Base-by-base conservation (phyloP, 2,888 invertebrate genomes). In the Cheilosia urbana region DNA sequence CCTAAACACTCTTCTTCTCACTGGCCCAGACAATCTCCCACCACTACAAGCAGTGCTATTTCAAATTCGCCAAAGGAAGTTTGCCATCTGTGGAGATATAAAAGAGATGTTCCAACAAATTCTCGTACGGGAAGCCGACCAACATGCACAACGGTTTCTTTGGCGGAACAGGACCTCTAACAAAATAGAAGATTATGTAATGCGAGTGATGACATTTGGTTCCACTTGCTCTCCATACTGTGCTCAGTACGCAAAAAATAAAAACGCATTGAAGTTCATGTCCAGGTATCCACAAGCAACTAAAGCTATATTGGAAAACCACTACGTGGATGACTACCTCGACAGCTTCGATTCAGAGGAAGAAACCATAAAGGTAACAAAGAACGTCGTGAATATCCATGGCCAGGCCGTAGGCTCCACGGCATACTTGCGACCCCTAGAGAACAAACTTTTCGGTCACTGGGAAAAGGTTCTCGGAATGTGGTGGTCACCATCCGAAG, bases 11-110 rank as follows among this genome's bases (percentile, higher is more conserved):
- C 66, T 87, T n/a, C 75, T 92, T 7, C 47, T 90, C 7, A 85
- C 87, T 13, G 91, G 91, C 1, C 90, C 92, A 0, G 91, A 91
- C 55, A 49, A 85, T 1, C 51, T 87, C 1, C 78, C 40, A 5
- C 34, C 71, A 27, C 55, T 71, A 0, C 15, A 47, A 4, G 19
- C 42, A 2, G 49, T 78, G 13, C 7, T 78, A 2, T 69, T 63
- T n/a, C 62, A 49, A 0, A 63, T 71, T 15, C 66, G 68, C 11
- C 30, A 60, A 34, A n/a, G 76, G 24, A 37, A 42, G 19, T 11
- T 76, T 19, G 76, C 66, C 4, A 45, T 76, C 4, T 66, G 51
- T 11, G 58, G 66, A 19, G 76, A 76, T 42, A 66, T 60, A 11
- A 21, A 30, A 21, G 65, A 75, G 15, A 75, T 75, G 49, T 65